Evolutionary conservation across 2,797 vertebrate genomes (phyloP).

Genomic region (Lepidocolaptes lacrymiger): DNA sequence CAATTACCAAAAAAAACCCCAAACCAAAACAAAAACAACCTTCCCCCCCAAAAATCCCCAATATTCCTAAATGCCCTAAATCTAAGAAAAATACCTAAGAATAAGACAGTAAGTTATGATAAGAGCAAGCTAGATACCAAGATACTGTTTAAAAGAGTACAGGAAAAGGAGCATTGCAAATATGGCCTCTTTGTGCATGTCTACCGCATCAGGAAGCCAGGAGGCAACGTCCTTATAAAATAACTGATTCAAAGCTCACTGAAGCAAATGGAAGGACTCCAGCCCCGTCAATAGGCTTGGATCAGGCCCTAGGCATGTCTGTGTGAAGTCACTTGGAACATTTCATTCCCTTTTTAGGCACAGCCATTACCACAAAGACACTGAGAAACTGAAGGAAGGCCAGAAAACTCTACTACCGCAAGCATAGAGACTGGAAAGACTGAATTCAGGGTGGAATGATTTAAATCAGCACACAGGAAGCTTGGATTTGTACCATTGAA

Average conservation of each 20-base stretch:
- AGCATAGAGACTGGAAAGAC: slow-evolving; percentile 20
- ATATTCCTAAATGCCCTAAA: not conserved
- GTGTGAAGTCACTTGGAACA: slow-evolving; percentile 70
- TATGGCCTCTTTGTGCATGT: slow-evolving; percentile 24
- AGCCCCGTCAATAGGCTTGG: slow-evolving; percentile 64
- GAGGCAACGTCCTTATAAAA: slow-evolving; percentile 59
- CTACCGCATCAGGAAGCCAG: slow-evolving; percentile 50
- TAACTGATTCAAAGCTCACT: slow-evolving; percentile 56
- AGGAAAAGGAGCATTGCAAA: not conserved
- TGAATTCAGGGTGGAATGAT: slow-evolving; percentile 55
- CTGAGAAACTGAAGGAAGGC: slow-evolving; percentile 57
- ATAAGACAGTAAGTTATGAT: not conserved
- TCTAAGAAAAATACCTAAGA: not conserved
- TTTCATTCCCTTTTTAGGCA: slow-evolving; percentile 66
- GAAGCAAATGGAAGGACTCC: slow-evolving; percentile 66
- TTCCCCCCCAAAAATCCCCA: too few species aligned
- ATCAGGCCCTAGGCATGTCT: slow-evolving; percentile 62
- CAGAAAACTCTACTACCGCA: slow-evolving; percentile 55
- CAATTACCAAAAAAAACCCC: not conserved
- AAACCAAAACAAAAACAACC: too few species aligned
- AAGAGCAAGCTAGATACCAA: not conserved
- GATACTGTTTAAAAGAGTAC: not conserved
- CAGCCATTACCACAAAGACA: slow-evolving; percentile 54
- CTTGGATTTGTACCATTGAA: slow-evolving; percentile 25
- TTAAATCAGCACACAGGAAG: slow-evolving; percentile 65